Percentiles rank a stretch among this genome's conserved stretches.
Evolutionary conservation across 2,797 vertebrate genomes (phyloP).

Genomic region (Heliangelus exortis): DNA sequence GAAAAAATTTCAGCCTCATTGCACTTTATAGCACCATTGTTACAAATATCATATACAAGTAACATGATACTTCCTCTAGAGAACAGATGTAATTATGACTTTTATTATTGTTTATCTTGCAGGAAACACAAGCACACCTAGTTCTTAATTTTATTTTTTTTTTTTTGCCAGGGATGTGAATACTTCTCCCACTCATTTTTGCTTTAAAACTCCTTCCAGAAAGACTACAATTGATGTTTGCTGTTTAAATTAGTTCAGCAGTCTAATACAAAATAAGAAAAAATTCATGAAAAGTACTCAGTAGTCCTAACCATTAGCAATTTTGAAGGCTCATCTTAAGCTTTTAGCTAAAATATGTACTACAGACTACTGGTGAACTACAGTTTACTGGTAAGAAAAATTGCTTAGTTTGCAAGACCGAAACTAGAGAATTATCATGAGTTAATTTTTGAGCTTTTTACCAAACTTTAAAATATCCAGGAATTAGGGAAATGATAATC

Average conservation of each 20-base stretch:
- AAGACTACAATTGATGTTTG: background rate
- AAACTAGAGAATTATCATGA: background rate
- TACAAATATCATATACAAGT: background rate
- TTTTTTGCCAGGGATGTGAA: background rate
- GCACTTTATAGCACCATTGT: background rate
- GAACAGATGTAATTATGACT: background rate
- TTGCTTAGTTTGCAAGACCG: background rate
- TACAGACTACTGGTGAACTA: background rate
- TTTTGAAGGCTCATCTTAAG: background rate
- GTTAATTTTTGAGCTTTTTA: background rate
- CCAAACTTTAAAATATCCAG: background rate
- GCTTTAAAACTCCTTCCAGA: background rate
- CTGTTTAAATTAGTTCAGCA: background rate
- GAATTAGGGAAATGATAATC: background rate
- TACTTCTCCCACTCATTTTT: background rate
- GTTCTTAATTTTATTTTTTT: background rate
- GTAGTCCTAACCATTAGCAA: background rate
- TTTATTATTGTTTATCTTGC: background rate
- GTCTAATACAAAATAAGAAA: background rate
- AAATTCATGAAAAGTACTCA: background rate
- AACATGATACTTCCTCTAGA: background rate
- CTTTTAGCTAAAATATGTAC: background rate
- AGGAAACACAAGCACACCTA: background rate
- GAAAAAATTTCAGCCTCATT: background rate
- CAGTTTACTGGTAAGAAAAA: background rate